phyloP scores from a whole-genome alignment of 1,140 invertebrate species.

The Zaprionus africanus region DNA sequence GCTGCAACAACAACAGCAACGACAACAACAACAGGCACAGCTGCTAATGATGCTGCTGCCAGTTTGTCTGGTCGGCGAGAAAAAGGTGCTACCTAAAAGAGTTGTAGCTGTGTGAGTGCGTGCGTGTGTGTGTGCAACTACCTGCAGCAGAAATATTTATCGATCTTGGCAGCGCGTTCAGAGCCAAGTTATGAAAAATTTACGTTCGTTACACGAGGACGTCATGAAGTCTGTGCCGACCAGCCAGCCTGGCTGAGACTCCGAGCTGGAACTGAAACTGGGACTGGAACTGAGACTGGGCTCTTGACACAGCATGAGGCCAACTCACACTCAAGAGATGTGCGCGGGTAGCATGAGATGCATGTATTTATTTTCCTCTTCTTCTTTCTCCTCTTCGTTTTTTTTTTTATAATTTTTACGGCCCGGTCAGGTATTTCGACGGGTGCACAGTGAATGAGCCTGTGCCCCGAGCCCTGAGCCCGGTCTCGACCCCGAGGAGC shows the following conservation, averaged over 20 bases:
- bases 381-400: not conserved
- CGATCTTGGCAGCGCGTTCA: conserved; percentile 59
- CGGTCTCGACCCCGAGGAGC: not conserved
- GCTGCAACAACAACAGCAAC: conserved; percentile 26
- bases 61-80: conserved; percentile 69
- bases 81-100: conserved; percentile 59
- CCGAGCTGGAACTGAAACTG: not conserved
- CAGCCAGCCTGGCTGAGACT: conserved; percentile 44
- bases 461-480: not conserved
- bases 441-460: conserved; percentile 41
- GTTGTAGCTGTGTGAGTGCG: not conserved
- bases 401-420: conserved; percentile 73
- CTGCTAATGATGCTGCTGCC: conserved; percentile 78
- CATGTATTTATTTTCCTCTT: conserved; percentile 52
- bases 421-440: conserved; percentile 57
- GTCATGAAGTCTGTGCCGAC: conserved; percentile 74
- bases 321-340: conserved; percentile 15
- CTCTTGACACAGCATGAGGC: conserved; percentile 64
- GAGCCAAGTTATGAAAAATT: conserved; percentile 75
- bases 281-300: conserved; percentile 2
- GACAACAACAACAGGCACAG: conserved; percentile 25
- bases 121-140: conserved; percentile 31
- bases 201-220: conserved; percentile 80
- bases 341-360: conserved; percentile 33
- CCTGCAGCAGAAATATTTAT: conserved; percentile 78